These are phyloP conservation scores for Penaeus monodon DNA, from an alignment of 2,888 invertebrate species.

Conservation along the genomic window DNA sequence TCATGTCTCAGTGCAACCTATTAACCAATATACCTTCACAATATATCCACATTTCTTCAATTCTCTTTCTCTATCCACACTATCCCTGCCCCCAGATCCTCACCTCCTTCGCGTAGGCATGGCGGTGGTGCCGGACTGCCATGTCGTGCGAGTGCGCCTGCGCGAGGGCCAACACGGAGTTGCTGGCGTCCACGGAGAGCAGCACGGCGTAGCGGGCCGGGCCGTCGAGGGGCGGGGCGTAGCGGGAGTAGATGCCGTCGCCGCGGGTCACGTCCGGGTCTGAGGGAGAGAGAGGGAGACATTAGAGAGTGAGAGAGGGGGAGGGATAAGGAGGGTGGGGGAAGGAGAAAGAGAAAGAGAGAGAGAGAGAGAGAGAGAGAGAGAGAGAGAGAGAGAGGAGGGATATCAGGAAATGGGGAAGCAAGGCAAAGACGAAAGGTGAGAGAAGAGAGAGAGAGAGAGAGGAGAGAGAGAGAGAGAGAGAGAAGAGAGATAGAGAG, in stretches of 20 bases:
- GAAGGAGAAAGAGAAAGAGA: too few species aligned
- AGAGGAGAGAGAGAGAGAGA: too few species aligned
- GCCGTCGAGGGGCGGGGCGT: conserved; percentile 67
- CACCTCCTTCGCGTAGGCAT: conserved; percentile 51
- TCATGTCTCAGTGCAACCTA: too few species aligned
- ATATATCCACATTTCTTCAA: too few species aligned
- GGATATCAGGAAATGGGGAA: too few species aligned
- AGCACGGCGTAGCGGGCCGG: conserved; percentile 61
- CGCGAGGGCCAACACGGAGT: conserved; percentile 51
- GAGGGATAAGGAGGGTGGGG: too few species aligned
- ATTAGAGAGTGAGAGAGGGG: neutral
- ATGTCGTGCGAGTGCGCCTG: conserved; percentile 48
- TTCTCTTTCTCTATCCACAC: neutral
- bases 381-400: too few species aligned
- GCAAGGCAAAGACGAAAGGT: too few species aligned
- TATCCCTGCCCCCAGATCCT: neutral
- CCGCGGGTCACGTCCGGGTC: conserved; percentile 78
- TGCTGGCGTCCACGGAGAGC: conserved; percentile 61
- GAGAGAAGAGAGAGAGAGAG: too few species aligned
- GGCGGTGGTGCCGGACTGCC: conserved; percentile 55
- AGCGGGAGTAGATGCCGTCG: conserved; percentile 78
- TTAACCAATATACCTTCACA: too few species aligned
- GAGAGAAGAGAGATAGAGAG: too few species aligned
- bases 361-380: too few species aligned
- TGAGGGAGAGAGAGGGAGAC: conserved; percentile 65